phyloP scores from a whole-genome alignment of 2,113 vertebrate genomes.

The Crotophaga sulcirostris region DNA sequence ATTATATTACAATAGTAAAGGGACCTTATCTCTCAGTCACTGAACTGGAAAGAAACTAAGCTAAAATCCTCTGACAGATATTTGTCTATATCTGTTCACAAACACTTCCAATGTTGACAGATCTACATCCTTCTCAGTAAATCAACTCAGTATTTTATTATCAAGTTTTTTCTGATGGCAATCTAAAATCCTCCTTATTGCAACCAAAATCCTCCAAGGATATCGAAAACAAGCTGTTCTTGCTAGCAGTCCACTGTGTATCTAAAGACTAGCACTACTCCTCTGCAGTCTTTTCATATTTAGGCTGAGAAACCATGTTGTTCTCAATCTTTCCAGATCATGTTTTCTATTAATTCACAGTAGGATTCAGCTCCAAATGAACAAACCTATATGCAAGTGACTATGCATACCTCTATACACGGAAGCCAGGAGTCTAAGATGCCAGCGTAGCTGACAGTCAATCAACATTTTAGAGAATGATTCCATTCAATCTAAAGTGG shows the following conservation, averaged over 20 bases:
- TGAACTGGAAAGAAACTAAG: neutral
- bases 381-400: neutral
- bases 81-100: neutral
- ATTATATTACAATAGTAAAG: neutral
- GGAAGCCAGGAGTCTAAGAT: neutral
- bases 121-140: neutral
- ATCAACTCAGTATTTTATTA: neutral
- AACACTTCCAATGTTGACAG: neutral
- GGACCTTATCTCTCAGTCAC: neutral
- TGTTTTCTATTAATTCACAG: neutral
- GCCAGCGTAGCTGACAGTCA: neutral
- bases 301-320: neutral
- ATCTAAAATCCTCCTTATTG: neutral
- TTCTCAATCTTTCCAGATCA: neutral
- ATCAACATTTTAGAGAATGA: neutral
- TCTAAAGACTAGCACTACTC: neutral
- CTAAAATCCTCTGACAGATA: neutral
- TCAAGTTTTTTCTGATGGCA: neutral
- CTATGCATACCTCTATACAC: neutral
- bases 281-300: neutral
- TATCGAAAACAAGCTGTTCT: neutral
- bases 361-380: neutral
- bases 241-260: neutral
- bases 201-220: neutral
- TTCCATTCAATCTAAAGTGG: neutral